Base-by-base conservation (phyloP, 2,888 invertebrate genomes). In the Agrochola macilenta region DNA sequence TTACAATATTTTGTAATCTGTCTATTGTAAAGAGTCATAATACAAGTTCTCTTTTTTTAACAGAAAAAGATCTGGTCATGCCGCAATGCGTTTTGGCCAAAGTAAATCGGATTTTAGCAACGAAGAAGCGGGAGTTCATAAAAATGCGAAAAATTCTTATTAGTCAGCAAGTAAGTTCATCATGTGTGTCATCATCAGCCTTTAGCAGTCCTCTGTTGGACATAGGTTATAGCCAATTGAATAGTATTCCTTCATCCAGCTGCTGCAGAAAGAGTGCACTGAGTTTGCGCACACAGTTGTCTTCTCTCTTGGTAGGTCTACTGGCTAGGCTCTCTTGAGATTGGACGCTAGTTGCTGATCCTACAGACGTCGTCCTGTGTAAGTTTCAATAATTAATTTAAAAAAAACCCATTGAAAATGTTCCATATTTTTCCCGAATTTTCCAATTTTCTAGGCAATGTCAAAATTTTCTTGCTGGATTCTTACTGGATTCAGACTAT, bases 101-200 rank as follows among this genome's bases (percentile, higher is more conserved):
- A 89, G 88, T 94, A 26, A 81, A 92, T 85, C 90, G 95, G 68
- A 39, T 81, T 5, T 85, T 95, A 69, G 92, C 94, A 1, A 92
- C 94, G 11, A 96, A 94, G 85, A 95, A 93, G 87, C 92, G 95
- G 69, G 96, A 96, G 80, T 95, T 95, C 78, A 68, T 94, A 3
- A 95, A 95, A 86, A 52, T 93, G 79, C 92, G 93, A 30, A 96
- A 95, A 82, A 88, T 26, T 81, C 84, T 96, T 26, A 91, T 95
- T 43, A 9, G 82, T 5, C 93, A 94, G 77, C 96, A 96, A 90
- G 96, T 94, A 88, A 86, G 90, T 85, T 54, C 12, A 23, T 20
- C 17, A 39, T 64, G 4, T n/a, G n/a, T 5, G n/a, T 57, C 17
- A 49, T 52, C 23, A 23, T 20, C 5, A 14, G 12, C 30, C 23